phyloP scores from a whole-genome alignment of 2,113 vertebrate species.

The Trinectes maculatus region DNA sequence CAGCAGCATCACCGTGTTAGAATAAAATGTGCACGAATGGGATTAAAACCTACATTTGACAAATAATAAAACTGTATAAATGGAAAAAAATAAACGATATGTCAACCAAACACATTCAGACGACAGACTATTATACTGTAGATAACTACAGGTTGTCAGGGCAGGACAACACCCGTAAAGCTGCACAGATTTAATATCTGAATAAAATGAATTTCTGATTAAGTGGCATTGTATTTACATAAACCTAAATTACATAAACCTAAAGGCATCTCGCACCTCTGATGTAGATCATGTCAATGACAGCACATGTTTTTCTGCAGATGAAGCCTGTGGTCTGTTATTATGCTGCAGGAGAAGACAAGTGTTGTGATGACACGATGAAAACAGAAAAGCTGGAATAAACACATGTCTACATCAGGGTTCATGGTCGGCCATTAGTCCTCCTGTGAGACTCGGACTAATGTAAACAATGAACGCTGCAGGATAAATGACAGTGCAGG shows the following conservation, averaged over 20 bases:
- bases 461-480: constrained; percentile 55
- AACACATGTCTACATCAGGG: neutral
- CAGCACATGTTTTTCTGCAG: constrained; percentile 2
- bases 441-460: constrained; percentile 12
- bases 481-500: constrained; percentile 33
- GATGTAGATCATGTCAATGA: neutral
- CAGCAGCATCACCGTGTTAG: constrained; percentile 19
- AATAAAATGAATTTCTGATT: constrained; percentile 24
- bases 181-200: constrained; percentile 18
- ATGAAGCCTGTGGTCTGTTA: neutral
- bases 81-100: constrained; percentile 20
- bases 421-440: neutral
- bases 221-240: constrained; percentile 12
- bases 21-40: constrained; percentile 53
- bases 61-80: constrained; percentile 37
- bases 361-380: neutral
- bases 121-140: constrained; percentile 4
- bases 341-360: neutral
- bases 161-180: constrained; percentile 41
- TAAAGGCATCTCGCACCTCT: neutral
- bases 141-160: constrained; percentile 2
- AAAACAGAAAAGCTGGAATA: neutral
- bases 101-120: constrained; percentile 4
- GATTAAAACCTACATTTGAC: constrained; percentile 61
- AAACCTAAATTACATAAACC: neutral